Evolutionary conservation across 2,113 vertebrate genomes (phyloP), one percentile per base, ranked within the genome.

Genomic region (Peromyscus leucopus): DNA sequence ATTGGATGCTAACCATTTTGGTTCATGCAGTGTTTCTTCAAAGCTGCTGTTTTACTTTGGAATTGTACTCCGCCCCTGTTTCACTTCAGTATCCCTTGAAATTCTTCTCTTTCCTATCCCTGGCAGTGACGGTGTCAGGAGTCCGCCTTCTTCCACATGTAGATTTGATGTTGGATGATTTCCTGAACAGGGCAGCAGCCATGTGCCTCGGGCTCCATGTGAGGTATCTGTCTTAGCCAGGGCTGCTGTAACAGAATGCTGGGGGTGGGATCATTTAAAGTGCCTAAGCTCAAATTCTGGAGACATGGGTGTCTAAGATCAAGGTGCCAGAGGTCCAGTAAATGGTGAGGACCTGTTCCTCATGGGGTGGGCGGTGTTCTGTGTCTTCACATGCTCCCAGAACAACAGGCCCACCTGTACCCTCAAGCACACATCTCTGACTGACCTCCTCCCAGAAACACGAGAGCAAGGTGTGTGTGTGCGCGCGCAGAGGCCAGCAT

Each of bases 11-110:
- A 10, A 55, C 51, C 42, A 5, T 46, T 93, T 65, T 24, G 51
- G 83, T 89, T 93, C 74, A 28, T 5, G 55, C 69, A 86, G 55
- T 1, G 4, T 65, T n/a, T 76, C 63, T 63, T 39, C 61, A 80
- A 69, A 63, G 36, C 42, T 92, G 57, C 78, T 51, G 12, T 95
- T 92, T 95, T 67, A 72, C 95, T 89, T 46, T 39, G 48, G 46
- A 71, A 65, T 75, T 79, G n/a, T 39, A 57, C 69, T 74, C 42
- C 11, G 21, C 16, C 39, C 39, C 74, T 88, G 3, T 80, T 75
- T 96, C 65, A 67, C 22, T 84, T 92, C 78, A 90, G 72, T 36
- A 48, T 69, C 51, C 67, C 82, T 96, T 82, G 42, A 48, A 65
- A 28, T 76, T 83, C 85, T 21, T 95, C 36, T 85, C 67, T 21